These are phyloP conservation scores for Litoditis marina DNA, from an alignment of 2,888 invertebrate species.

Conservation along the genomic window DNA sequence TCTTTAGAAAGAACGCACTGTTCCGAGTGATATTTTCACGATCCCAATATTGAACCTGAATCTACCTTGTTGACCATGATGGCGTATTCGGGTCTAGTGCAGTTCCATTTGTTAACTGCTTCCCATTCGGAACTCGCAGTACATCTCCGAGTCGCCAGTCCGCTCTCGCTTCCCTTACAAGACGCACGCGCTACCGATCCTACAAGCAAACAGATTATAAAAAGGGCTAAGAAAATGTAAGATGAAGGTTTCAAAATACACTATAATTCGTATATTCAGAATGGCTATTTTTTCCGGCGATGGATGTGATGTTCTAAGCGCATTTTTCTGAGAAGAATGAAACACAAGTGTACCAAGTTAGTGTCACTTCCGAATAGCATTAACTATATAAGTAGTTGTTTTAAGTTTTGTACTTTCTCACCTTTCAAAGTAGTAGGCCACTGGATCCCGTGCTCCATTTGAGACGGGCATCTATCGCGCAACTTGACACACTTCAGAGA, in stretches of 20 bases:
- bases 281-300: too few species aligned
- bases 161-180: conserved; percentile 42
- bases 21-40: background rate
- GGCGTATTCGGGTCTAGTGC: conserved; percentile 45
- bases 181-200: conserved; percentile 38
- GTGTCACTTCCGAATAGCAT: too few species aligned
- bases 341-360: too few species aligned
- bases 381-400: too few species aligned
- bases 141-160: conserved; percentile 51
- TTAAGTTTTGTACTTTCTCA: background rate
- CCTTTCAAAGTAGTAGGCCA: conserved; percentile 54
- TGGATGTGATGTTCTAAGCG: too few species aligned
- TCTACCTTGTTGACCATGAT: conserved; percentile 36
- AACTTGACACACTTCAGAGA: conserved; percentile 45
- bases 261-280: background rate
- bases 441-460: conserved; percentile 53
- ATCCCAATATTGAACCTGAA: background rate
- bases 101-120: conserved; percentile 50
- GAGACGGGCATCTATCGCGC: conserved; percentile 48
- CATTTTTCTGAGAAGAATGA: too few species aligned
- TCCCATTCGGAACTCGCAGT: conserved; percentile 42
- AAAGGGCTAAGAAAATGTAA: too few species aligned
- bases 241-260: too few species aligned
- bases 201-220: too few species aligned
- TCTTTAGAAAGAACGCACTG: background rate